Percentiles rank a stretch among this genome's conserved stretches.
These are phyloP conservation scores for Pyrocoelia pectoralis DNA, from an alignment of 2,888 invertebrate species.

Conservation along the genomic window DNA sequence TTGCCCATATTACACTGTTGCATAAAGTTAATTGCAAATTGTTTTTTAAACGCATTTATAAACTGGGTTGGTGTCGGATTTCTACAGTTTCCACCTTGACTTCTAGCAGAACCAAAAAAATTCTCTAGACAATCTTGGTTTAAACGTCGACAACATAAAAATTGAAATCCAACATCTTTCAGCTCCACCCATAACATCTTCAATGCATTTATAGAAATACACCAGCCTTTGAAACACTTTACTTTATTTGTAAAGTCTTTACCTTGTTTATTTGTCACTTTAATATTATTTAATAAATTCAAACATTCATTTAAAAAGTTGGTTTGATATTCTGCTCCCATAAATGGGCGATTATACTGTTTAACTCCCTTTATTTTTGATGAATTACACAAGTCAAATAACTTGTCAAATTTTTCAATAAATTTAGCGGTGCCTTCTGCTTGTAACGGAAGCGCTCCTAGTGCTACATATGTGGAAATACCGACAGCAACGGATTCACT, in stretches of 20 bases:
- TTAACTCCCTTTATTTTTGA: neutral
- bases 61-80: conserved; percentile 41
- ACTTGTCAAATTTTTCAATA: conserved; percentile 14
- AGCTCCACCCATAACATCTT: conserved; percentile 35
- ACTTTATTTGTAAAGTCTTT: conserved; percentile 36
- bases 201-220: conserved; percentile 36
- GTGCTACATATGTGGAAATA: neutral
- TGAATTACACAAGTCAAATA: conserved; percentile 15
- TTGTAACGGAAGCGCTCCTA: conserved; percentile 11
- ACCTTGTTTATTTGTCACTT: conserved; percentile 22
- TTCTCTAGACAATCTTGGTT: conserved; percentile 41
- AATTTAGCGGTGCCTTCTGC: conserved; percentile 11
- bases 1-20: conserved; percentile 6
- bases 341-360: conserved; percentile 15
- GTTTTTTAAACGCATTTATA: conserved; percentile 36
- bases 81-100: conserved; percentile 37
- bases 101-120: conserved; percentile 40
- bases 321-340: conserved; percentile 23
- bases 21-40: conserved; percentile 35
- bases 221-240: conserved; percentile 37
- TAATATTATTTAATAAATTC: conserved; percentile 30
- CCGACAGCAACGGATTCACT: neutral
- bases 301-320: conserved; percentile 35
- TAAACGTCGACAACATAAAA: conserved; percentile 37
- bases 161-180: conserved; percentile 29